Percentiles rank a stretch among this genome's conserved stretches.
Evolutionary conservation across 2,888 invertebrate species (phyloP).

Genomic region (Amphipyra berbera): DNA sequence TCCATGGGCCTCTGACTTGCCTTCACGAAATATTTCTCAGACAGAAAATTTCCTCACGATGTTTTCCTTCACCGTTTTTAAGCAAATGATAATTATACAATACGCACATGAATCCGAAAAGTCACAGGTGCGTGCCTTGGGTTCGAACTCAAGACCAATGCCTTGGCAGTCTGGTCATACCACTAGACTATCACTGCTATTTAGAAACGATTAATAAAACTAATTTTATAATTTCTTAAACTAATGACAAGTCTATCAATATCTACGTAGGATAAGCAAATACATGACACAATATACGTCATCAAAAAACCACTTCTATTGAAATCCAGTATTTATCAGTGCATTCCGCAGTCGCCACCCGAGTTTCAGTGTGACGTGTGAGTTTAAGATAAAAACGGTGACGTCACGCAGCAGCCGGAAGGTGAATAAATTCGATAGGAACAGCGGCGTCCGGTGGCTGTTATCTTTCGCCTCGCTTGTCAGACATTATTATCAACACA

Average conservation of each 20-base stretch:
- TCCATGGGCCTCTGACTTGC: too few relatives aligned
- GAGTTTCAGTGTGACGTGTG: conserved; percentile 45
- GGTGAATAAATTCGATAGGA: conserved; percentile 53
- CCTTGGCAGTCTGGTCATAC: too few relatives aligned
- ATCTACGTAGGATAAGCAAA: conserved; percentile 11
- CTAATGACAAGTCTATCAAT: not conserved
- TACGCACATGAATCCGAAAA: too few relatives aligned
- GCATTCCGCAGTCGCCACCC: conserved; percentile 44
- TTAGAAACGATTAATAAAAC: conserved; percentile 24
- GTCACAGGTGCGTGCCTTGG: too few relatives aligned
- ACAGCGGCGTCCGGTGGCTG: conserved; percentile 43
- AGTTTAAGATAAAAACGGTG: conserved; percentile 53
- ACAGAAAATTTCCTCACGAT: too few relatives aligned
- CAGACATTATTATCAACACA: conserved; percentile 53
- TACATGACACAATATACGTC: conserved; percentile 5
- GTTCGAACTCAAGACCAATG: too few relatives aligned
- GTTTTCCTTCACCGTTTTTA: too few relatives aligned
- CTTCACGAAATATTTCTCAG: too few relatives aligned
- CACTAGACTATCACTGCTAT: conserved; percentile 1
- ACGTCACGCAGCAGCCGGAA: conserved; percentile 49
- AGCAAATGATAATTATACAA: too few relatives aligned
- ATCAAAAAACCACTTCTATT: conserved; percentile 10
- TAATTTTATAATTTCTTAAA: not conserved
- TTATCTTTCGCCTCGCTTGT: conserved; percentile 55
- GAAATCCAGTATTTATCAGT: conserved; percentile 27